A percentile compares a stretch with the other conserved stretches of the same genome.
These are phyloP conservation scores for Dipodomys ordii DNA, from an alignment of 2,113 vertebrate genomes.

Conservation along the genomic window DNA sequence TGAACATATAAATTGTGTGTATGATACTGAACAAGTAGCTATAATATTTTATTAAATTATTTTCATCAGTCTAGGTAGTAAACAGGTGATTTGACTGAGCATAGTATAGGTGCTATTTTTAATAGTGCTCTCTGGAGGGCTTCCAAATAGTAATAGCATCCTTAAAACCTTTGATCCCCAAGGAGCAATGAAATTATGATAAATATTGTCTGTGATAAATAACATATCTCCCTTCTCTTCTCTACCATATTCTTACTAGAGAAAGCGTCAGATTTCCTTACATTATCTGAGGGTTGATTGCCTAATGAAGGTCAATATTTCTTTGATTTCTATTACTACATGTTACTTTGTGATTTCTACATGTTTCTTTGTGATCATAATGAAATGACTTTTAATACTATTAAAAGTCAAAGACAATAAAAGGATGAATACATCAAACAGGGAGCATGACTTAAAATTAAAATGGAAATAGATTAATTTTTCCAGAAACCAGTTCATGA, in stretches of 20 bases:
- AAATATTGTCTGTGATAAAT: constrained; percentile 77
- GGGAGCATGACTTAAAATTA: neutral
- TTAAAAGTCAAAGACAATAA: constrained; percentile 36
- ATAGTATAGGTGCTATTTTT: constrained; percentile 79
- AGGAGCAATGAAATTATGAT: constrained; percentile 77
- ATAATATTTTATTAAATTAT: constrained; percentile 77
- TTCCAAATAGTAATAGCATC: constrained; percentile 79
- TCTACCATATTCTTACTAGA: constrained; percentile 56
- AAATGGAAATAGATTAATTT: constrained; percentile 7
- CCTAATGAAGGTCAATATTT: constrained; percentile 49
- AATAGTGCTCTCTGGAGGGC: constrained; percentile 78
- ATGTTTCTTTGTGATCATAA: constrained; percentile 41
- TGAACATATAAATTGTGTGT: constrained; percentile 47
- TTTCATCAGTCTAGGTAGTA: constrained; percentile 75
- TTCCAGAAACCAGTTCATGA: neutral
- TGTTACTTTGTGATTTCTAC: constrained; percentile 21
- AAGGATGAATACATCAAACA: neutral
- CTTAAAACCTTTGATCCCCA: constrained; percentile 77
- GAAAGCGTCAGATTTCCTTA: constrained; percentile 61
- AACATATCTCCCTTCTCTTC: constrained; percentile 53
- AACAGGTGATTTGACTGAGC: constrained; percentile 79
- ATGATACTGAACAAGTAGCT: constrained; percentile 64
- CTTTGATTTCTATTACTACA: neutral
- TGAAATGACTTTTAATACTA: constrained; percentile 43
- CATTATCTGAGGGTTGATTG: constrained; percentile 51